phyloP scores from a whole-genome alignment of 2,113 vertebrate species.

The Serilophus lunatus region DNA sequence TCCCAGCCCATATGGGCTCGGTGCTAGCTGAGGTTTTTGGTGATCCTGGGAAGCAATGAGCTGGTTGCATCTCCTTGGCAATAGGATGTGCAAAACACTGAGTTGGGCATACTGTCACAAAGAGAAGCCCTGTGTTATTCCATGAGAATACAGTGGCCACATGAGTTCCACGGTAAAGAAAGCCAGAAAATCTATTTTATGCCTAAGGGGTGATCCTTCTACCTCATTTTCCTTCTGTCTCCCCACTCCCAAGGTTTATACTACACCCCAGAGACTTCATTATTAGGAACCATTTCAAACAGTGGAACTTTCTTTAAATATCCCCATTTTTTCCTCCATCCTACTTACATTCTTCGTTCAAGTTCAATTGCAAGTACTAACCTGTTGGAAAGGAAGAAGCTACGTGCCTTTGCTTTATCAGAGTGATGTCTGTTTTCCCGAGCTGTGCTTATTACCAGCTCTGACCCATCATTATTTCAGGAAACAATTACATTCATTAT shows the following conservation, averaged over 20 bases:
- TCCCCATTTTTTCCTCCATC: background rate
- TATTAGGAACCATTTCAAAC: background rate
- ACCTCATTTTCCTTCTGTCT: background rate
- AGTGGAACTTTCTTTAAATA: conserved; percentile 43
- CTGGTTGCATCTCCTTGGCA: background rate
- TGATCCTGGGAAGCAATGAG: background rate
- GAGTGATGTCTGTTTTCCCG: background rate
- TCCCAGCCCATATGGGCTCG: accelerated
- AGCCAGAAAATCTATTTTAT: conserved; percentile 34
- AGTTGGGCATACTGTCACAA: background rate
- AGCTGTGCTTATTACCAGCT: background rate
- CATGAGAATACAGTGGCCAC: background rate
- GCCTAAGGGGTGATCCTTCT: background rate
- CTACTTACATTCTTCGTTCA: background rate
- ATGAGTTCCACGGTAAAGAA: background rate
- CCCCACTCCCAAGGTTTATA: background rate
- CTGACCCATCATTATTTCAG: conserved; percentile 13
- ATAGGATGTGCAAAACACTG: background rate
- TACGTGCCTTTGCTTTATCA: background rate
- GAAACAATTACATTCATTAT: conserved; percentile 31
- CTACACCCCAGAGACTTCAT: background rate
- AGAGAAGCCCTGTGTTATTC: background rate
- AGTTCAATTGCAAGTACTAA: background rate
- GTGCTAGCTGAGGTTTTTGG: background rate
- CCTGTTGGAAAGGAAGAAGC: background rate